Evolutionary conservation across 2,797 vertebrate genomes (phyloP).

Genomic region (Sebastes taczanowskii): DNA sequence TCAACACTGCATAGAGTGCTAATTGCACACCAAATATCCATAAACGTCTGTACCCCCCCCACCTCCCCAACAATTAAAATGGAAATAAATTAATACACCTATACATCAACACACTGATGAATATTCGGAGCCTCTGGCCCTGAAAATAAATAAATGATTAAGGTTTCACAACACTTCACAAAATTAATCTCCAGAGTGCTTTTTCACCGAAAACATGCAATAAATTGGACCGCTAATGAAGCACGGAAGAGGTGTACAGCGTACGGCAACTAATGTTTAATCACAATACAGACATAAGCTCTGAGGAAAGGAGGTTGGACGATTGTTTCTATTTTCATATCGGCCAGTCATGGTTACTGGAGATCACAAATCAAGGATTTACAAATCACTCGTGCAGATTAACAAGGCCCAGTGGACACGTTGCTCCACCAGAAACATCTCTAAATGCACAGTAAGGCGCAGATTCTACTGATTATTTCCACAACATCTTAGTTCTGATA

Average conservation of each 20-base stretch:
- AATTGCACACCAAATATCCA: conserved; percentile 77
- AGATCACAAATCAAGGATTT: not conserved
- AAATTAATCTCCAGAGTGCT: conserved; percentile 60
- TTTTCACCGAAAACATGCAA: conserved; percentile 56
- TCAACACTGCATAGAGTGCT: conserved; percentile 49
- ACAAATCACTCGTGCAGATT: not conserved
- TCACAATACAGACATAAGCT: conserved; percentile 8
- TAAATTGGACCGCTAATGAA: conserved; percentile 55
- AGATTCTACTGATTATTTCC: not conserved
- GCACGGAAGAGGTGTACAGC: conserved; percentile 26
- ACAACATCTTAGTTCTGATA: not conserved
- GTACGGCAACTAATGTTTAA: conserved; percentile 40
- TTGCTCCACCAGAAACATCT: not conserved
- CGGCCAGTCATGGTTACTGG: not conserved
- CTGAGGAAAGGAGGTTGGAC: not conserved
- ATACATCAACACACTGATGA: conserved; percentile 73
- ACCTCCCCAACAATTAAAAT: conserved; percentile 55
- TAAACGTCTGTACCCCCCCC: conserved; percentile 60
- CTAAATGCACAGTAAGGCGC: not conserved
- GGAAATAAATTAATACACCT: conserved; percentile 68
- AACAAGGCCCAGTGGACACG: not conserved
- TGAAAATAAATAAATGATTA: conserved; percentile 77
- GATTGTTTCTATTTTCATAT: not conserved
- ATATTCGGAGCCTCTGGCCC: conserved; percentile 59
- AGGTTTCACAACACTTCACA: conserved; percentile 43